These are phyloP conservation scores for Platyscelio sp. DNA, from an alignment of 2,888 invertebrate genomes.

Conservation along the genomic window DNA sequence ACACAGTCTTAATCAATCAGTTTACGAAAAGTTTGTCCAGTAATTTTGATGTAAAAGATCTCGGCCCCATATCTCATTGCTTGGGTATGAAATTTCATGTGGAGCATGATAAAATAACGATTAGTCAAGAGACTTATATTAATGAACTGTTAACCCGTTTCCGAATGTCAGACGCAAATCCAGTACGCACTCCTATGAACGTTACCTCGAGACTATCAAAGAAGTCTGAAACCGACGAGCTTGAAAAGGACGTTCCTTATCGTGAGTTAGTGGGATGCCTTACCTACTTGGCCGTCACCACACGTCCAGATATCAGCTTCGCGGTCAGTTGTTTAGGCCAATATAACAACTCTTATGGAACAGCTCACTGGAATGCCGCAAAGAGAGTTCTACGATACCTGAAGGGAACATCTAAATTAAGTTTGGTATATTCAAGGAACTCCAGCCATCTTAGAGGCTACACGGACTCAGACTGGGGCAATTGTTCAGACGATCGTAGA, in stretches of 20 bases:
- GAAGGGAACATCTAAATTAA: conserved; percentile 6
- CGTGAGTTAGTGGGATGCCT: conserved; percentile 31
- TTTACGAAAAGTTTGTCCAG: not conserved
- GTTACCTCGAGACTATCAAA: not conserved
- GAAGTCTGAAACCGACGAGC: not conserved
- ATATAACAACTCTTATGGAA: conserved; percentile 21
- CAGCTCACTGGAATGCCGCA: conserved; percentile 1
- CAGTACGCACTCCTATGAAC: conserved; percentile 4
- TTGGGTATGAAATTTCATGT: not conserved
- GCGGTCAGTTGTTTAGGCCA: conserved; percentile 4
- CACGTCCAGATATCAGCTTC: conserved; percentile 21
- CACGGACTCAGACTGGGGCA: conserved; percentile 17
- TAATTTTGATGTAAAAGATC: conserved; percentile 12
- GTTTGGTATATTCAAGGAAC: not conserved
- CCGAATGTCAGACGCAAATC: conserved; percentile 14
- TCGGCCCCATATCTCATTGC: not conserved
- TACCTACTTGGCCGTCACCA: conserved; percentile 7
- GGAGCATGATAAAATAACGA: not conserved
- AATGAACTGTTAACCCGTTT: conserved; percentile 13
- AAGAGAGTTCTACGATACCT: conserved; percentile 13
- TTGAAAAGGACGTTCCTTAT: conserved; percentile 27
- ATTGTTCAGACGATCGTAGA: not conserved
- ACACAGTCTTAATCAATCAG: not conserved
- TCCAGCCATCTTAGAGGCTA: not conserved
- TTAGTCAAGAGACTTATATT: conserved; percentile 5